phyloP scores from a whole-genome alignment of 2,113 vertebrate species.

The Toxotes chatareus region DNA sequence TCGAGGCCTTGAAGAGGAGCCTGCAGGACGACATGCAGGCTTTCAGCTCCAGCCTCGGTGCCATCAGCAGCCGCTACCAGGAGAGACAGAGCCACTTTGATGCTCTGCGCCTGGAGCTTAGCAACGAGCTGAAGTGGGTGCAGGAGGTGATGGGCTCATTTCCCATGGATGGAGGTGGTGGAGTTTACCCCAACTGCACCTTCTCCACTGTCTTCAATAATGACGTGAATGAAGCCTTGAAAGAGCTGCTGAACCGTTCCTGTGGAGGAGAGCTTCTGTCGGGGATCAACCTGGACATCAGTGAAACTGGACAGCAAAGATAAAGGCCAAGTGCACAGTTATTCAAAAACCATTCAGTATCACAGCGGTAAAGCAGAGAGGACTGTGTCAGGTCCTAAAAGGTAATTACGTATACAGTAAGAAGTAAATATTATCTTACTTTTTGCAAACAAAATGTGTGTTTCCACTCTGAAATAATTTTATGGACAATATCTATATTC shows the following conservation, averaged over 20 bases:
- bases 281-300: slow-evolving; percentile 82
- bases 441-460: too few species aligned
- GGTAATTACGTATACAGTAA: too few species aligned
- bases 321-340: slow-evolving; percentile 11
- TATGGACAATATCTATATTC: too few species aligned
- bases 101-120: slow-evolving; percentile 86
- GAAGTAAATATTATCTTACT: too few species aligned
- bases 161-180: slow-evolving; percentile 71
- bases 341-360: neutral
- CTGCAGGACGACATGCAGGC: slow-evolving; percentile 86
- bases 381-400: neutral
- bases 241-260: slow-evolving; percentile 86
- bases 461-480: too few species aligned
- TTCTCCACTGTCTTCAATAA: slow-evolving; percentile 80
- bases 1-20: slow-evolving; percentile 87
- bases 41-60: slow-evolving; percentile 75
- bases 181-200: slow-evolving; percentile 73
- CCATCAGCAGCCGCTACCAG: slow-evolving; percentile 79
- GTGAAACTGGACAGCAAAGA: slow-evolving; percentile 75
- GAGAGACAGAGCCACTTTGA: slow-evolving; percentile 87
- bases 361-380: accelerated
- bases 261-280: slow-evolving; percentile 85
- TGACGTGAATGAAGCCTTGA: slow-evolving; percentile 88
- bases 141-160: slow-evolving; percentile 87
- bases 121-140: slow-evolving; percentile 88